These are phyloP conservation scores for Nasonia giraulti DNA, from an alignment of 1,140 invertebrate species.

Conservation along the genomic window DNA sequence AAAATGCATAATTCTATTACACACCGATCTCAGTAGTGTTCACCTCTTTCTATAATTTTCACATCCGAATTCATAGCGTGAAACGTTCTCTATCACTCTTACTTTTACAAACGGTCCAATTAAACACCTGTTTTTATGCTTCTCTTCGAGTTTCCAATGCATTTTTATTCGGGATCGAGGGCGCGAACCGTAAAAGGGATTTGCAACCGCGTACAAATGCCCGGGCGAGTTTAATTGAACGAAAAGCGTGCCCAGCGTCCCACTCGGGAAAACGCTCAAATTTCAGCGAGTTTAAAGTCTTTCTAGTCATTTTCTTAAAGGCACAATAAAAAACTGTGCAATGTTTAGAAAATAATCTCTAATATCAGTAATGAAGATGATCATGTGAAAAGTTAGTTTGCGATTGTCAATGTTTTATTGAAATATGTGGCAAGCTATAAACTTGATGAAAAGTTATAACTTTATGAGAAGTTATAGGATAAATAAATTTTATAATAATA, in stretches of 20 bases:
- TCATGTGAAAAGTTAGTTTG: no score
- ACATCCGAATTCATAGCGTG: not conserved
- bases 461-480: no score
- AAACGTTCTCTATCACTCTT: not conserved
- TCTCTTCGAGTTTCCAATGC: not conserved
- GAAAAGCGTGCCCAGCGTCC: not conserved
- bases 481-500: no score
- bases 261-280: not conserved
- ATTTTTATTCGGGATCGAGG: not conserved
- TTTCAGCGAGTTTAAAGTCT: not conserved
- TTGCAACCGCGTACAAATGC: not conserved
- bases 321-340: no score
- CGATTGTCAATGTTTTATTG: no score
- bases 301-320: no score
- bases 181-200: not conserved
- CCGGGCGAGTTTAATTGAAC: not conserved
- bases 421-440: no score
- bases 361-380: no score
- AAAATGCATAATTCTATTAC: not conserved
- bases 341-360: no score
- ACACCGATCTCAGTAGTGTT: not conserved
- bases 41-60: not conserved
- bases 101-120: not conserved
- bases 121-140: not conserved
- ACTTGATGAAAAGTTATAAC: no score